Base-by-base conservation (phyloP, 2,797 vertebrate species). In the Gobio occitaniae region DNA sequence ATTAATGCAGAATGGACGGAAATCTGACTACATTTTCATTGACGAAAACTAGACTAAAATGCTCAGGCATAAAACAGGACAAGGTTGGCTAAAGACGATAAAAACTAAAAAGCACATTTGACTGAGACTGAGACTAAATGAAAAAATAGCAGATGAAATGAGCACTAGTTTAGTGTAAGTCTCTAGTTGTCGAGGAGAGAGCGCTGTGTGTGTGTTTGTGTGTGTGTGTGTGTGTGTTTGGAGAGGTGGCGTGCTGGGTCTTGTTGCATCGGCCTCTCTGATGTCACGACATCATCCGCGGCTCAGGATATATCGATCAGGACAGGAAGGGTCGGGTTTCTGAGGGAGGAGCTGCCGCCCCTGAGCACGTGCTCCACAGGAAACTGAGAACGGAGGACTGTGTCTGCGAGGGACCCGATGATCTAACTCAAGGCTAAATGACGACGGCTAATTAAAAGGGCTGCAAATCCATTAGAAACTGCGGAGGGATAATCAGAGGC, bases 401-500 rank as follows among this genome's bases (percentile, higher is more conserved):
- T 71, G 36, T 75, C 12, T 41, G 63, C 44, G 80, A 87, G 76
- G 86, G 90, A 90, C 92, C 96, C 96, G 96, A 96, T 97, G 97
- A 97, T 96, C 97, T 95, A 97, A 97, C 95, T 96, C 97, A 97
- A 97, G 96, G 91, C 93, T 89, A 83, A 97, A 97, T 97, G 98
- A 98, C 97, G 96, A 98, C 94, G 94, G 95, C 91, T 98, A 98
- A 98, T 99, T 99, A 97, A 99, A 99, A 98, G 97, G 97, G 97
- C 97, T 98, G 97, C 98, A 98, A 98, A 98, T 97, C 97, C 97
- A 98, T 99, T 97, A 98, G 97, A 97, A 98, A 97, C 98, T 97
- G 97, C 97, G 98, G 96, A 97, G 96, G 97, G 97, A 98, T 98
- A 98, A 98, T 98, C 97, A 97, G 96, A 97, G 97, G 96, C 97